Conservation (phyloP, 2,113 vertebrate species). For the Hemichromis elongatus region DNA sequence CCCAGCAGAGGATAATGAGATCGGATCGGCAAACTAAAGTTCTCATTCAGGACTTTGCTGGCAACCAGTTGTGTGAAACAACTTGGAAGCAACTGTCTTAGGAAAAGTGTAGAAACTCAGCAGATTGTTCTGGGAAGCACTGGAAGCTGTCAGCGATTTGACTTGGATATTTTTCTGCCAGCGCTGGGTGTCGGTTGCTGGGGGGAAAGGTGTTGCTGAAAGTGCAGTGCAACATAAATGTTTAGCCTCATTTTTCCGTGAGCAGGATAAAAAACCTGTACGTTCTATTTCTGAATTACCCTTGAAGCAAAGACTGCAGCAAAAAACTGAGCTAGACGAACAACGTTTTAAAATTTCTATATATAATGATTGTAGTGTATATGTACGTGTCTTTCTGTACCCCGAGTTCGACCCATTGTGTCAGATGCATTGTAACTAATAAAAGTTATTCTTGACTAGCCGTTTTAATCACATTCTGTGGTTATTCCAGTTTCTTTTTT, state of each 20-base stretch:
- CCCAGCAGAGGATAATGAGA: slow-evolving; percentile 40
- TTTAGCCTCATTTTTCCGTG: background rate
- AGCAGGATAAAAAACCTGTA: background rate
- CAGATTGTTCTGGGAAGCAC: background rate
- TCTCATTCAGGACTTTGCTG: slow-evolving; percentile 46
- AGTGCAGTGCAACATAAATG: background rate
- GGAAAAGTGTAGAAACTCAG: background rate
- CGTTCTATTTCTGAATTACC: background rate
- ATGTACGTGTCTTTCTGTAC: rapidly evolving
- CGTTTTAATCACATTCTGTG: background rate
- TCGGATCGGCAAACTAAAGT: slow-evolving; percentile 9
- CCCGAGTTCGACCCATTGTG: background rate
- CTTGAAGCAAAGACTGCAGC: background rate
- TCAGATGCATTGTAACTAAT: background rate
- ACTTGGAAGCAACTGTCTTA: background rate
- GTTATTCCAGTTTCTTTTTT: background rate
- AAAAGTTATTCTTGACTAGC: background rate
- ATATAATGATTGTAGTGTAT: background rate
- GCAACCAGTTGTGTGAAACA: slow-evolving; percentile 25
- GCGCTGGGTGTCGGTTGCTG: background rate
- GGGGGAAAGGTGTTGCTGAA: background rate
- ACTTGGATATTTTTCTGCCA: background rate
- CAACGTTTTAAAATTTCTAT: background rate
- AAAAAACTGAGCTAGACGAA: background rate
- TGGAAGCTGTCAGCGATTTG: background rate